These are phyloP conservation scores for cattle (Bos taurus) DNA, from an alignment of 2,113 vertebrate genomes.

Conservation along the genomic window DNA sequence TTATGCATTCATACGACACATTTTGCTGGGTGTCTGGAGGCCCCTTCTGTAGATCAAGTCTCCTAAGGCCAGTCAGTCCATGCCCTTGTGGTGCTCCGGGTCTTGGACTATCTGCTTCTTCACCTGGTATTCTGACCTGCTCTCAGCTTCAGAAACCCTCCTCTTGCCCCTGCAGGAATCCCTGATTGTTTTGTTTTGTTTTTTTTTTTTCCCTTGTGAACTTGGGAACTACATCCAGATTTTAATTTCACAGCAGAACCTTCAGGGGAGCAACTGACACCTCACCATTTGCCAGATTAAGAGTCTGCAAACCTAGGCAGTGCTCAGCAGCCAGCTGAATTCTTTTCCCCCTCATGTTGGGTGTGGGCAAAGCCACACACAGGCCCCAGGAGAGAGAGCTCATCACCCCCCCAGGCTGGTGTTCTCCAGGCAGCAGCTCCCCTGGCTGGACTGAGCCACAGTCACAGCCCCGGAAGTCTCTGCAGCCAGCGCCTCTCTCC, in stretches of 20 bases:
- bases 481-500: neutral
- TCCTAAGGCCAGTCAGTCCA: neutral
- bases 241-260: neutral
- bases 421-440: neutral
- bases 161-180: neutral
- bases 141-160: neutral
- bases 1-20: rapidly evolving
- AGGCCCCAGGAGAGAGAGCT: neutral
- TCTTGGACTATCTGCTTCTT: neutral
- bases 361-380: neutral
- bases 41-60: neutral
- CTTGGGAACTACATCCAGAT: neutral
- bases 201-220: neutral
- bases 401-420: rapidly evolving
- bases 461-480: neutral
- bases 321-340: neutral
- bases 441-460: neutral
- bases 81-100: too few relatives aligned
- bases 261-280: neutral
- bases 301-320: neutral
- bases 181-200: neutral
- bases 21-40: neutral
- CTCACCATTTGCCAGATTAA: neutral
- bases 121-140: neutral
- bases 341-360: rapidly evolving